These are phyloP conservation scores for Drosophila planitibia DNA, from an alignment of 2,888 invertebrate species.

Conservation along the genomic window DNA sequence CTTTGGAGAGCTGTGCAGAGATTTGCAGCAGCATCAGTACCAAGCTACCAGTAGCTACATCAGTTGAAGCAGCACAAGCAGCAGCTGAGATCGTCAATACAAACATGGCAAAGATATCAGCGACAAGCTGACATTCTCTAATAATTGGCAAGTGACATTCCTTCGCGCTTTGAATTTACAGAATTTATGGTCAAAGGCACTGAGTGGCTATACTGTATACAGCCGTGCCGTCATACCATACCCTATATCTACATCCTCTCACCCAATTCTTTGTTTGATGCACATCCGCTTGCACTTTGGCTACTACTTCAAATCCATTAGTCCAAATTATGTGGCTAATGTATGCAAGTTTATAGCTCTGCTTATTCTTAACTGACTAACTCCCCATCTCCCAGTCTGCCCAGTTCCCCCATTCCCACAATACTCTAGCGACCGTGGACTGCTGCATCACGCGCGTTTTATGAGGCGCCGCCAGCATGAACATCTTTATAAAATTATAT, in stretches of 20 bases:
- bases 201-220: slow-evolving; percentile 19
- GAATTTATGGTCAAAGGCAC: slow-evolving; percentile 77
- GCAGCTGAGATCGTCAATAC: slow-evolving; percentile 74
- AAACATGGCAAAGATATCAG: slow-evolving; percentile 80
- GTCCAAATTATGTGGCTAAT: slow-evolving; percentile 59
- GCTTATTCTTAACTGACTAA: slow-evolving; percentile 34
- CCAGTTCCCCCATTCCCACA: slow-evolving; percentile 16
- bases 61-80: slow-evolving; percentile 31
- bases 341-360: slow-evolving; percentile 70
- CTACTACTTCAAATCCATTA: slow-evolving; percentile 52
- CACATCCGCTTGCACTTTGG: slow-evolving; percentile 51
- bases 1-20: slow-evolving; percentile 48
- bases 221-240: slow-evolving; percentile 1
- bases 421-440: slow-evolving; percentile 5
- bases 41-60: slow-evolving; percentile 21
- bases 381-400: slow-evolving; percentile 9
- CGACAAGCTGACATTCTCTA: slow-evolving; percentile 79
- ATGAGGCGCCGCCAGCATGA: slow-evolving; percentile 67
- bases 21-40: slow-evolving; percentile 47
- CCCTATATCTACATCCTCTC: slow-evolving; percentile 18
- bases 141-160: slow-evolving; percentile 80
- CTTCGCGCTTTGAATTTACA: slow-evolving; percentile 80
- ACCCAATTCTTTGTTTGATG: slow-evolving; percentile 53
- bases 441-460: slow-evolving; percentile 11
- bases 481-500: slow-evolving; percentile 52